These are phyloP conservation scores for Pristionchus arcanus DNA, from an alignment of 2,888 invertebrate species.

Conservation along the genomic window DNA sequence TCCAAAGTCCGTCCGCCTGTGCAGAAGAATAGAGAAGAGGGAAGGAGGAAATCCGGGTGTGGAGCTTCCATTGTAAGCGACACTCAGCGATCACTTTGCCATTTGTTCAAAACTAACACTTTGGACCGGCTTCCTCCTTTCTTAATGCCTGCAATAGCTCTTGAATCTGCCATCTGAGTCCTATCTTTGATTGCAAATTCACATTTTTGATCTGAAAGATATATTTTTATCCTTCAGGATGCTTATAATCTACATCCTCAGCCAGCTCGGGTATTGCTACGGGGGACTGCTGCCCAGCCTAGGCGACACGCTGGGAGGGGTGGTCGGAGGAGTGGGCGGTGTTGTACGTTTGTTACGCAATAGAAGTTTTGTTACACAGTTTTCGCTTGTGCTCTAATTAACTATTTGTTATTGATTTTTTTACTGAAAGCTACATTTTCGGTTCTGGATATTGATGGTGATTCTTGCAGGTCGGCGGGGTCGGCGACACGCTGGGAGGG, in stretches of 20 bases:
- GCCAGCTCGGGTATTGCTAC: not conserved
- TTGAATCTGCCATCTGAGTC: too few relatives aligned
- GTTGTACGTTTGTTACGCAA: not conserved
- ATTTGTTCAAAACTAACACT: too few relatives aligned
- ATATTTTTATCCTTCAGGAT: too few relatives aligned
- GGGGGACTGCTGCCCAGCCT: not conserved
- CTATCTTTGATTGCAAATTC: too few relatives aligned
- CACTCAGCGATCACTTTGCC: not conserved
- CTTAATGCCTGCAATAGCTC: too few relatives aligned
- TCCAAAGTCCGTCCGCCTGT: not conserved
- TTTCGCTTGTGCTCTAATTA: not conserved
- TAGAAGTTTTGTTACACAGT: too few relatives aligned
- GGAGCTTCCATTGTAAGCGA: not conserved
- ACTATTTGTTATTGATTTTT: not conserved
- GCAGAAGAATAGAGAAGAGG: not conserved
- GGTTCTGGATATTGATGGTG: too few relatives aligned
- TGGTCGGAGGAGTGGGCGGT: not conserved
- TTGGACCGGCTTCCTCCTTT: too few relatives aligned
- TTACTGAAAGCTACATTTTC: too few relatives aligned
- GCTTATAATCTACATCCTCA: not conserved
- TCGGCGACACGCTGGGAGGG: not conserved
- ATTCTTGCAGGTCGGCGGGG: not conserved
- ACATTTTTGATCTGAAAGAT: too few relatives aligned
- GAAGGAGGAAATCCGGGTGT: not conserved
- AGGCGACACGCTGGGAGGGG: not conserved